Evolutionary conservation across 92 coral and sea anemone species (phyloP).

Genomic region (Heteractis magnifica): DNA sequence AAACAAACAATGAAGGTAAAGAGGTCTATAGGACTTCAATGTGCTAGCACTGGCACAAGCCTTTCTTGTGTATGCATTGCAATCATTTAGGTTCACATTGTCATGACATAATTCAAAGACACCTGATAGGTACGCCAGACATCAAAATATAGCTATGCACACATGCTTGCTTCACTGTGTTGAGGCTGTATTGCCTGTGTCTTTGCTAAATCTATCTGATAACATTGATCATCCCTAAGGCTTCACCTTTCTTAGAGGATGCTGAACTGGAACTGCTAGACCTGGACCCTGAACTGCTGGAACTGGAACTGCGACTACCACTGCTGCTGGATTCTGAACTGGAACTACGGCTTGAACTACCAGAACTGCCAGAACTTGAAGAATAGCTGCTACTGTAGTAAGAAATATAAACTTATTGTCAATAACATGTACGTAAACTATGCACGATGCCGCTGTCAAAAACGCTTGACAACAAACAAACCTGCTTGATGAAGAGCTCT

Average conservation of each 20-base stretch:
- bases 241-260: slow-evolving; percentile 36
- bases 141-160: too few species aligned
- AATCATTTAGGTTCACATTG: too few species aligned
- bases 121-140: too few species aligned
- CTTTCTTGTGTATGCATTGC: too few species aligned
- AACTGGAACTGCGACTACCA: slow-evolving; percentile 73
- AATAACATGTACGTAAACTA: not conserved
- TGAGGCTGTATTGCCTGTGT: too few species aligned
- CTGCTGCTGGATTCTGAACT: slow-evolving; percentile 86
- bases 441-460: not conserved
- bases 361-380: slow-evolving; percentile 88
- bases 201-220: too few species aligned
- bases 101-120: too few species aligned
- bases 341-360: slow-evolving; percentile 79
- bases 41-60: too few species aligned
- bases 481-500: slow-evolving; percentile 87
- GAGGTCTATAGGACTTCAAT: too few species aligned
- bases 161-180: too few species aligned
- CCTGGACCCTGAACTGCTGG: slow-evolving; percentile 59
- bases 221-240: not conserved
- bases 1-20: too few species aligned
- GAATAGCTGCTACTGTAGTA: slow-evolving; percentile 52
- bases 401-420: not conserved
- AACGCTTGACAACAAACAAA: not conserved
- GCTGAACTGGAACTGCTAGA: slow-evolving; percentile 65